Percentiles rank a stretch among this genome's conserved stretches.
These are phyloP conservation scores for Protophormia terraenovae DNA, from an alignment of 2,888 invertebrate genomes.

Conservation along the genomic window DNA sequence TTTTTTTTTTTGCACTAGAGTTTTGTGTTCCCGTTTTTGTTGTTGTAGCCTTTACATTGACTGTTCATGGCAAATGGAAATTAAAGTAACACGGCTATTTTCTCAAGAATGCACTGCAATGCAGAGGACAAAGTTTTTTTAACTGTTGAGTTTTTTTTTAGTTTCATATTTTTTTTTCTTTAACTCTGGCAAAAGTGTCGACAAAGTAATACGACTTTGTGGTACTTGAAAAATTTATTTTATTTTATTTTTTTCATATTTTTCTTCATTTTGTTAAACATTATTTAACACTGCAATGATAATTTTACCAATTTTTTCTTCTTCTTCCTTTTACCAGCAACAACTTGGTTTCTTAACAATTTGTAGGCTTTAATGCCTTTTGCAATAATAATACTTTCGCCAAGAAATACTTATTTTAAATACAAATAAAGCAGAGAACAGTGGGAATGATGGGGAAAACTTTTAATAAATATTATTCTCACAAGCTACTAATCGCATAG, in stretches of 20 bases:
- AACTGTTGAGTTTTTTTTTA: background rate
- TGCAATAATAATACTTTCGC: constrained; percentile 45
- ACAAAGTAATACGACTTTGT: constrained; percentile 63
- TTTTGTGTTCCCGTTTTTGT: background rate
- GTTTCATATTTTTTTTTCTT: background rate
- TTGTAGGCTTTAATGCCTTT: constrained; percentile 57
- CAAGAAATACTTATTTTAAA: background rate
- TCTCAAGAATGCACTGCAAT: constrained; percentile 68
- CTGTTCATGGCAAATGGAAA: constrained; percentile 63
- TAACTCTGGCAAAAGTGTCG: constrained; percentile 50
- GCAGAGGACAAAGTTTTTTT: constrained; percentile 67
- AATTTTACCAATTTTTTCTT: constrained; percentile 50
- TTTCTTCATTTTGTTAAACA: constrained; percentile 37
- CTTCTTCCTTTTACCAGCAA: too few relatives aligned
- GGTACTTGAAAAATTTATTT: constrained; percentile 64
- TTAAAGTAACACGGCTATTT: constrained; percentile 64
- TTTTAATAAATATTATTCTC: too few relatives aligned
- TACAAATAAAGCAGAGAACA: background rate
- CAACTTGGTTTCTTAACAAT: constrained; percentile 56
- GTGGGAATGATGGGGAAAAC: too few relatives aligned
- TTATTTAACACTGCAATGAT: constrained; percentile 68
- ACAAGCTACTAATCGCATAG: too few relatives aligned
- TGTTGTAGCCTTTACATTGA: constrained; percentile 8
- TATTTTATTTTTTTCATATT: constrained; percentile 30
- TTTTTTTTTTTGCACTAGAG: background rate